A percentile compares a stretch with the other conserved stretches of the same genome.
Evolutionary conservation across 1,140 invertebrate species (phyloP).

Genomic region (Neuroterus valhalla): DNA sequence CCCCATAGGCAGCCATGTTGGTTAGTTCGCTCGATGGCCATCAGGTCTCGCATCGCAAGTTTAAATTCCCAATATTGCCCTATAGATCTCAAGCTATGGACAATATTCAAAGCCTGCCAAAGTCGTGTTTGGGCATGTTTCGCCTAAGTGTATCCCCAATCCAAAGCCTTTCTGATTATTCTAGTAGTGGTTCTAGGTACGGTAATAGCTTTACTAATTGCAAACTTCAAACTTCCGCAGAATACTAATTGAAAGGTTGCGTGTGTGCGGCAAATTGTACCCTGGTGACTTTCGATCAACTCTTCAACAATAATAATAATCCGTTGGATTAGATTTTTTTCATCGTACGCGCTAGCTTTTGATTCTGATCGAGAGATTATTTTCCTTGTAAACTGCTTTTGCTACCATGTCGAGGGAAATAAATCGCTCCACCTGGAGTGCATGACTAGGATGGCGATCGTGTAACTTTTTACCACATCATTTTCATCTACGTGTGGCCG

Average conservation of each 20-base stretch:
- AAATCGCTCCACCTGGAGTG: constrained; percentile 8
- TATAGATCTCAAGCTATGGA: not conserved
- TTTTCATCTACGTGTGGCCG: constrained; percentile 3
- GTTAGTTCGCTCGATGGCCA: too few species aligned
- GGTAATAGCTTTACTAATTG: constrained; percentile 13
- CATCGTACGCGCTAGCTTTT: not conserved
- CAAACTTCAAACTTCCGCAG: constrained; percentile 27
- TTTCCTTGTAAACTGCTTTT: not conserved
- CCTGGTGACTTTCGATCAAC: constrained; percentile 12
- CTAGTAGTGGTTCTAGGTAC: not conserved
- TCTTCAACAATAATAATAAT: constrained; percentile 18
- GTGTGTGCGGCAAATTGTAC: not conserved
- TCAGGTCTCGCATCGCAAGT: too few species aligned
- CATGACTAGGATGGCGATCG: not conserved
- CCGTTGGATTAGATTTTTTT: not conserved
- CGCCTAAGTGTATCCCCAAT: constrained; percentile 5
- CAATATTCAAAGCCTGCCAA: not conserved
- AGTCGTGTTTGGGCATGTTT: not conserved
- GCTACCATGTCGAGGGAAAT: not conserved
- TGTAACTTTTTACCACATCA: constrained; percentile 27
- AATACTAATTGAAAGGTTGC: constrained; percentile 19
- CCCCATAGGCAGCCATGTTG: too few species aligned
- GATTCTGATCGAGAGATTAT: not conserved
- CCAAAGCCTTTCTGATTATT: constrained; percentile 9
- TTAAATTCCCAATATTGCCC: too few species aligned